These are phyloP conservation scores for Petroica traversi DNA, from an alignment of 2,113 vertebrate genomes.

Conservation along the genomic window DNA sequence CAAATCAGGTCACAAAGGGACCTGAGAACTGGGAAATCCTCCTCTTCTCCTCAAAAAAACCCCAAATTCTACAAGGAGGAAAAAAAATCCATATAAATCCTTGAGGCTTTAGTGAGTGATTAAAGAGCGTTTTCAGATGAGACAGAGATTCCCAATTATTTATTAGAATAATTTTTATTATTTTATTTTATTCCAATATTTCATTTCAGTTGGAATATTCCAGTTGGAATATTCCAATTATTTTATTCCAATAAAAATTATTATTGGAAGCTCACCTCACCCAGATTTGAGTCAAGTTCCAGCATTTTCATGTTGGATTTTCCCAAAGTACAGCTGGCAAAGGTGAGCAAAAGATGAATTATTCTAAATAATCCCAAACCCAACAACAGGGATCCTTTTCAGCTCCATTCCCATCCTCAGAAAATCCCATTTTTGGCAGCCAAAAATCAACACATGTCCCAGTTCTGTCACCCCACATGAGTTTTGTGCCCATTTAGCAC, in stretches of 20 bases:
- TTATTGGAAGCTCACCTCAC: background rate
- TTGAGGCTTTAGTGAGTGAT: background rate
- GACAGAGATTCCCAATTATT: background rate
- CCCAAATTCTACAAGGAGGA: background rate
- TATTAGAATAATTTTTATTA: no score
- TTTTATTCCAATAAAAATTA: background rate
- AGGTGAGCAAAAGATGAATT: background rate
- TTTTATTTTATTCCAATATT: no score
- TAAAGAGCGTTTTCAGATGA: background rate
- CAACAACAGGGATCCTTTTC: background rate
- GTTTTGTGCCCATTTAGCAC: background rate
- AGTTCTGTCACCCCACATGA: background rate
- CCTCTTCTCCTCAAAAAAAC: background rate
- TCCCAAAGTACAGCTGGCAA: background rate
- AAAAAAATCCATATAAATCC: background rate
- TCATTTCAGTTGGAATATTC: no score
- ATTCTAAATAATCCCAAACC: background rate
- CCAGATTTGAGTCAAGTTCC: fast-evolving
- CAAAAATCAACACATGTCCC: background rate
- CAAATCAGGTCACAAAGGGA: background rate
- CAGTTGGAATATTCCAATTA: no score
- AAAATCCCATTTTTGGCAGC: background rate
- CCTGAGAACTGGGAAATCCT: background rate
- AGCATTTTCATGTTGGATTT: background rate
- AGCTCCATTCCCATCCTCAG: background rate